Percentiles rank a stretch among this genome's conserved stretches.
These are phyloP conservation scores for Watsonalla binaria DNA, from an alignment of 2,888 invertebrate genomes.

Conservation along the genomic window DNA sequence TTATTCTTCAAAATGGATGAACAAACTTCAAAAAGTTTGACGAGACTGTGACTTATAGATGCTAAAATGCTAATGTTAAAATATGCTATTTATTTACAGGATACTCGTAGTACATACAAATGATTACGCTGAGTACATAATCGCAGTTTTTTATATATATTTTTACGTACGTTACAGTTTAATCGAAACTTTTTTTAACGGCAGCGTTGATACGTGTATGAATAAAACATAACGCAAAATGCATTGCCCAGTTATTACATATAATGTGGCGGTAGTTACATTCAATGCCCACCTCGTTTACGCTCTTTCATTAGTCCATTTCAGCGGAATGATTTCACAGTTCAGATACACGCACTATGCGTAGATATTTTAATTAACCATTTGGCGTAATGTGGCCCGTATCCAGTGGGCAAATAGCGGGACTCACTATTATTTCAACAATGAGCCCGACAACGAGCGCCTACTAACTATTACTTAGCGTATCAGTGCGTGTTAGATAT, in stretches of 20 bases:
- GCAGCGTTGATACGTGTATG: not conserved
- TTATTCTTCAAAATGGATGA: no score
- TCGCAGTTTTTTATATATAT: no score
- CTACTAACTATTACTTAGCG: conserved; percentile 1
- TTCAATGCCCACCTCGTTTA: conserved; percentile 15
- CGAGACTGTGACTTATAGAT: no score
- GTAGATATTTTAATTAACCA: conserved; percentile 36
- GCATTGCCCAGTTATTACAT: conserved; percentile 3
- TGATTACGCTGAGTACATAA: no score
- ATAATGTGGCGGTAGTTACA: conserved; percentile 8
- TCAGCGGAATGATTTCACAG: conserved; percentile 25
- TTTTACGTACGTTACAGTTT: no score
- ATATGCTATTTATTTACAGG: no score
- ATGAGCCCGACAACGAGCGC: conserved; percentile 8
- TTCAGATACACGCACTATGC: conserved; percentile 23
- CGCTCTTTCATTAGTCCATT: conserved; percentile 24
- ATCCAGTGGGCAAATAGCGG: conserved; percentile 25
- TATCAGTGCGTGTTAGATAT: not conserved
- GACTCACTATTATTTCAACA: conserved; percentile 18
- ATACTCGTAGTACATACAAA: no score
- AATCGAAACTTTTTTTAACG: no score
- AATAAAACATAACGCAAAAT: conserved; percentile 1
- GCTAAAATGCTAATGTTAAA: no score
- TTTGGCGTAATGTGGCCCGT: conserved; percentile 26
- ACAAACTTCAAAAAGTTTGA: no score